Base-by-base conservation (phyloP, 2,113 vertebrate genomes). In the Hirundichthys speculiger region DNA sequence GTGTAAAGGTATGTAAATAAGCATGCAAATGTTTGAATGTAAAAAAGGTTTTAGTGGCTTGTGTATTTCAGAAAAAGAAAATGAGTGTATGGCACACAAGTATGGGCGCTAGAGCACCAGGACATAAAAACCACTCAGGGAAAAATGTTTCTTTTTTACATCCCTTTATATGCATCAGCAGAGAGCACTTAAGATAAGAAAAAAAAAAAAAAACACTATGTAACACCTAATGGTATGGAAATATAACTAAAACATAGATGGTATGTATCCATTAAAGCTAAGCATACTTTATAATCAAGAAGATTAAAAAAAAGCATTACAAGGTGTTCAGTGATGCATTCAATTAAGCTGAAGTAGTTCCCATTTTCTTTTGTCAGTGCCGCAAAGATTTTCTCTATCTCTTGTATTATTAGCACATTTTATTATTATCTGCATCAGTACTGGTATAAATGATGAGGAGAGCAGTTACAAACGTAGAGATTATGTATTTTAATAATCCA, bases 21-120 rank as follows among this genome's bases (percentile, higher is more conserved):
- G 19, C 39, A 69, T 72, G 62, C 45, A 64, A 39, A 66, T 76
- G 40, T 67, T n/a, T n/a, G n/a, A n/a, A n/a, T n/a, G n/a, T n/a
- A n/a, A n/a, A n/a, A 34, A 60, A 40, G 6, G 43, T 48, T 61
- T 59, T 18, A 64, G 19, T 25, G 24, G n/a, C 46, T 45, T 30
- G 15, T 19, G 11, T 64, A 47, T 47, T 47, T 58, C 4, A n/a
- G 12, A 2, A 66, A 22, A 50, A 50, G n/a, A 46, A 58, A 42
- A 38, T 24, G 15, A 49, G 27, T 27, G 40, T 21, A 7, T 21
- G 20, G 7, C n/a, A 22, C 18, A 34, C 34, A 20, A 47, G 13
- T 19, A 50, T 50, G 30, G 24, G 18, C 7, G 16, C 42, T 34
- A 41, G 48, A 19, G 22, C 15, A 24, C 53, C 27, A 38, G 41